phyloP scores from a whole-genome alignment of 1,140 invertebrate genomes.

The Dinoponera quadriceps region DNA sequence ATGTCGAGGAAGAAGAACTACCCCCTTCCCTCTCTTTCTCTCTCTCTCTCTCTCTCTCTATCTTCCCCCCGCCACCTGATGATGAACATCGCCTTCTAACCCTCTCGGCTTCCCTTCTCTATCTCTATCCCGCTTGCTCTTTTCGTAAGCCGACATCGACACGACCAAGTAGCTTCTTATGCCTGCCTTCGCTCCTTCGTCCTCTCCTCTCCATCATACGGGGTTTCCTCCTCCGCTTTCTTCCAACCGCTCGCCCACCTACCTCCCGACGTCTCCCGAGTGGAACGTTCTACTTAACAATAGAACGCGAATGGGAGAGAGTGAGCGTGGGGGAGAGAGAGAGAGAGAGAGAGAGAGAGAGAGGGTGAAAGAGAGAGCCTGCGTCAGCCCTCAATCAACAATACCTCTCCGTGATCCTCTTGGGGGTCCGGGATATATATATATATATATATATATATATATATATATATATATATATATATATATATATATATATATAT shows the following conservation, averaged over 20 bases:
- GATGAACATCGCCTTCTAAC: slow-evolving; percentile 20
- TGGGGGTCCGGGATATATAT: slow-evolving; percentile 52
- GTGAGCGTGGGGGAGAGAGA: no score
- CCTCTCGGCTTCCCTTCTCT: slow-evolving; percentile 23
- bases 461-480: no score
- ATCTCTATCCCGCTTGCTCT: slow-evolving; percentile 48
- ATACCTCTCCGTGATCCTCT: slow-evolving; percentile 61
- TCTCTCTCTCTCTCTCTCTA: slow-evolving; percentile 8
- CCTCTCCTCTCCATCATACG: slow-evolving; percentile 27
- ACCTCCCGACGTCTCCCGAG: slow-evolving; percentile 28
- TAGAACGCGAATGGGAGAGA: slow-evolving; percentile 64
- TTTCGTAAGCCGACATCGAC: slow-evolving; percentile 44
- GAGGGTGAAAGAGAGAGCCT: slow-evolving; percentile 54
- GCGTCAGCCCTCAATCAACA: slow-evolving; percentile 74
- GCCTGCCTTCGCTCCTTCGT: slow-evolving; percentile 25
- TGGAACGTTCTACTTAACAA: slow-evolving; percentile 69
- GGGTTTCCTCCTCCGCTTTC: slow-evolving; percentile 54
- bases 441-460: no score
- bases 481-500: no score
- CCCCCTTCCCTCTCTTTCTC: slow-evolving; percentile 3
- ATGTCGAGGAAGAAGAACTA: slow-evolving; percentile 13
- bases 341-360: no score
- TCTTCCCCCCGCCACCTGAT: background rate
- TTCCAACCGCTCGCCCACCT: slow-evolving; percentile 27
- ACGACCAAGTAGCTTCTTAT: slow-evolving; percentile 57